These are phyloP conservation scores for Microplitis mediator DNA, from an alignment of 1,140 invertebrate species.

Conservation along the genomic window DNA sequence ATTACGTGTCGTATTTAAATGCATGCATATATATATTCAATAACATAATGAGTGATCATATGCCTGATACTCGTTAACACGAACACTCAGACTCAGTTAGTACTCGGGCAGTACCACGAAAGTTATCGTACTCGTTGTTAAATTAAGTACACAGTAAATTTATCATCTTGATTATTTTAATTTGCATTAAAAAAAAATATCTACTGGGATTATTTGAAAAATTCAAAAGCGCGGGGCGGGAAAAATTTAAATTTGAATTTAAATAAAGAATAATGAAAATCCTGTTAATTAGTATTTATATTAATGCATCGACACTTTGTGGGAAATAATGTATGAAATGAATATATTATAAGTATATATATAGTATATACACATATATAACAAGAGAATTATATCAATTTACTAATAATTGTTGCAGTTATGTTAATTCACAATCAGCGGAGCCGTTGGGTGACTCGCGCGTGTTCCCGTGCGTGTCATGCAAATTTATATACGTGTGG, in stretches of 20 bases:
- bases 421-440: constrained; percentile 58
- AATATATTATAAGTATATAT: constrained; percentile 10
- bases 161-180: too few relatives aligned
- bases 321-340: background rate
- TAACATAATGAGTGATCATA: too few relatives aligned
- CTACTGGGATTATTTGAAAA: background rate
- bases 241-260: too few relatives aligned
- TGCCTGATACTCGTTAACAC: too few relatives aligned
- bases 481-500: constrained; percentile 16
- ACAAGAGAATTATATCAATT: constrained; percentile 50
- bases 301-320: background rate
- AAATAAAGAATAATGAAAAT: too few relatives aligned
- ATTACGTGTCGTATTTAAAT: too few relatives aligned
- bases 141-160: too few relatives aligned
- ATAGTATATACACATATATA: constrained; percentile 37
- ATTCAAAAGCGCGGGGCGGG: background rate
- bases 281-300: background rate
- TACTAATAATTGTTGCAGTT: constrained; percentile 58
- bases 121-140: too few relatives aligned
- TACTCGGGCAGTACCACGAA: too few relatives aligned
- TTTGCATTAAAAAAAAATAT: background rate
- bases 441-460: constrained; percentile 31
- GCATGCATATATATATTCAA: too few relatives aligned
- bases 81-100: too few relatives aligned
- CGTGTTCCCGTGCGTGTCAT: constrained; percentile 26